phyloP scores from a whole-genome alignment of 2,113 vertebrate genomes.

The Bos taurus region DNA sequence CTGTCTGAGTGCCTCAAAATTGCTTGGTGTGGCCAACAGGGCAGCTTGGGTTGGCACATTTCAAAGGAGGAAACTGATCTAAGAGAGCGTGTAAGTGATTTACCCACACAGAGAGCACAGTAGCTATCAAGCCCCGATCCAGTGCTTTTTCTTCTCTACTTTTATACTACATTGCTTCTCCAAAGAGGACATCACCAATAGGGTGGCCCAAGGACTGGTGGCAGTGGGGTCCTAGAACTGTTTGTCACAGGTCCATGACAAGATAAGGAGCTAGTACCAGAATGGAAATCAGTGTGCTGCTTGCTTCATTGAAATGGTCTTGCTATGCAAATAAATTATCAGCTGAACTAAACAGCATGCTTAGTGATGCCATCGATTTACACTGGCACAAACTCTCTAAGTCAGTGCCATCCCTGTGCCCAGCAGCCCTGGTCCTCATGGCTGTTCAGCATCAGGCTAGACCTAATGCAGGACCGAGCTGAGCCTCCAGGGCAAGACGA shows the following conservation, averaged over 20 bases:
- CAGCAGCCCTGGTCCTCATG: neutral
- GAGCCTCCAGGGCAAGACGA: neutral
- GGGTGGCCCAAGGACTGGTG: neutral
- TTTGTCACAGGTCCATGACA: neutral
- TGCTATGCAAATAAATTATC: neutral
- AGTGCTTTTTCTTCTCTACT: neutral
- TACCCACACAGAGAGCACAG: neutral
- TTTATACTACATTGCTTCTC: neutral
- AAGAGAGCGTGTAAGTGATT: neutral
- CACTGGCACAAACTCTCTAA: neutral
- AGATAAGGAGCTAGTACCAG: neutral
- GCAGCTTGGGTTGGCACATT: neutral
- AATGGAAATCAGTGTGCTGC: neutral
- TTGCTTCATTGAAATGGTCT: neutral
- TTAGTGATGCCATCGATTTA: neutral
- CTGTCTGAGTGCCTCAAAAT: neutral
- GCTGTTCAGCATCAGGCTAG: neutral
- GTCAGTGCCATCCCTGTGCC: neutral
- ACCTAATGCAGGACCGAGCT: neutral
- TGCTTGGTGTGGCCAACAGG: neutral
- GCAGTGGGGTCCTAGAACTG: neutral
- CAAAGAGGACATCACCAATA: neutral
- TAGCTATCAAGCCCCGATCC: neutral
- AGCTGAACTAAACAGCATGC: neutral
- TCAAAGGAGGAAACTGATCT: neutral